Base-by-base conservation (phyloP, 2,797 vertebrate species). In the Lycodopsis pacificus region DNA sequence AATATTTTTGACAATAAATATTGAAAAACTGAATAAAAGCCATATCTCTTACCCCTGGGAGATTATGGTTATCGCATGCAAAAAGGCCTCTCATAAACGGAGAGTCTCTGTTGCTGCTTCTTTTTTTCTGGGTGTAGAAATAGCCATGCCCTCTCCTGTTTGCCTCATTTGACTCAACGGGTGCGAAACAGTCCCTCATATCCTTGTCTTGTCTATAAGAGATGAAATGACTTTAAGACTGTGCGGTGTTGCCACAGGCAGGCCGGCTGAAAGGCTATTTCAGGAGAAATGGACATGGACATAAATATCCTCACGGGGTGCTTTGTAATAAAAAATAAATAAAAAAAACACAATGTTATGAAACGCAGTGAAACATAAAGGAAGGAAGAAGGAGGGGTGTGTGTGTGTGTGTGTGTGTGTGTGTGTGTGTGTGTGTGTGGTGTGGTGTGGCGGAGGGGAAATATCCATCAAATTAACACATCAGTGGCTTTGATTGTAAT, bases 381-480 rank as follows among this genome's bases (percentile, higher is more conserved):
- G 87, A 90, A 84, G 84, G 77, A 78, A 58, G 68, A 66, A 57
- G 76, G 78, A 81, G 64, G 80, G 63, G 69, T 36, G 74, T 69
- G 73, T 54, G 73, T 62, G 62, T 94, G 95, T 36, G 79, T 59
- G 80, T 68, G 76, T 58, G 76, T 59, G 68, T 34, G 74, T 61
- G 62, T 94, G 95, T 56, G 66, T 94, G 94, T 36, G 76, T 49
- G 77, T 36, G 76, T 94, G 95, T 36, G 79, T 59, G 80, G 66
- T 94, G 94, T 36, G 76, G 30, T 5, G 84, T 92, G 95, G 85
- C 87, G 68, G 80, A 88, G 95, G 95, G 91, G 94, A 96, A 96
- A 96, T 96, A 98, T 98, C 97, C 96, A 97, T 98, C 97, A 98
- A 97, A 98, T 97, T 97, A 98, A 98, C 97, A 98, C 97, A 97